These are phyloP conservation scores for Lutra lutra DNA, from an alignment of 2,797 vertebrate species.

Conservation along the genomic window DNA sequence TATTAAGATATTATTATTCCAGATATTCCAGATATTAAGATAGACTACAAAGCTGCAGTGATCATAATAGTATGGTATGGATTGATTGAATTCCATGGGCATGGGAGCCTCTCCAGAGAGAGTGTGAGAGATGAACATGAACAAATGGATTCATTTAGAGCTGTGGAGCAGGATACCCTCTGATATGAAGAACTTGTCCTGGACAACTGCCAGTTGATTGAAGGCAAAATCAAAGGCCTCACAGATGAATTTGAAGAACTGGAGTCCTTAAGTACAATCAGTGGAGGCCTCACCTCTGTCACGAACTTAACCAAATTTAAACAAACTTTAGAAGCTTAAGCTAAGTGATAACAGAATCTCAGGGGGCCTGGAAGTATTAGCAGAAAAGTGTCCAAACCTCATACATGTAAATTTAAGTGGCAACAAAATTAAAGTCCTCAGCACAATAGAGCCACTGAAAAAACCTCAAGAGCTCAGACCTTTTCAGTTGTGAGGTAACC, in stretches of 20 bases:
- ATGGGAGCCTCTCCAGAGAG: not conserved
- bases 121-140: not conserved
- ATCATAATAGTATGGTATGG: not conserved
- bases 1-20: too few species aligned
- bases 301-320: slow-evolving; percentile 95
- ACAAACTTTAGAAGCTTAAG: slow-evolving; percentile 95
- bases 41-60: not conserved
- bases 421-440: slow-evolving; percentile 99
- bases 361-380: slow-evolving; percentile 98
- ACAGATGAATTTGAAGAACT: slow-evolving; percentile 98
- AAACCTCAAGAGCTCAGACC: slow-evolving; percentile 98
- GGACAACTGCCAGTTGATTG: slow-evolving; percentile 97
- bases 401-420: slow-evolving; percentile 99
- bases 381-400: slow-evolving; percentile 98
- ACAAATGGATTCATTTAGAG: not conserved
- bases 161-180: not conserved
- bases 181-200: slow-evolving; percentile 95
- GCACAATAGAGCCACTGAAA: slow-evolving; percentile 99
- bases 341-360: slow-evolving; percentile 99
- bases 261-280: slow-evolving; percentile 98
- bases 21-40: not conserved
- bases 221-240: slow-evolving; percentile 97
- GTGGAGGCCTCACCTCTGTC: slow-evolving; percentile 95
- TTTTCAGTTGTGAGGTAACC: slow-evolving; percentile 99
- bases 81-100: not conserved